These are phyloP conservation scores for Heliconius eleuchia DNA, from an alignment of 1,140 invertebrate genomes.

Conservation along the genomic window DNA sequence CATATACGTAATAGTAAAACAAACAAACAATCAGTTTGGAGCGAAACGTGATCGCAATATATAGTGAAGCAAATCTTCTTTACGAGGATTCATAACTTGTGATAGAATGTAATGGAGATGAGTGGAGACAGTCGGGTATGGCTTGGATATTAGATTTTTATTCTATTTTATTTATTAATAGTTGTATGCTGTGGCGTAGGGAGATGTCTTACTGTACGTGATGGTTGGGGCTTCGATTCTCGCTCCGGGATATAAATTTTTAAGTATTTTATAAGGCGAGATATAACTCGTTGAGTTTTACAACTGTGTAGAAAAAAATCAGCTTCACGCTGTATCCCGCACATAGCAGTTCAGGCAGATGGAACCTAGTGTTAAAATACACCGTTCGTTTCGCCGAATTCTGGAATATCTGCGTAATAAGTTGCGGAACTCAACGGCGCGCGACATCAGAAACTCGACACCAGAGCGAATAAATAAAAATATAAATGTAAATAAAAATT, in stretches of 20 bases:
- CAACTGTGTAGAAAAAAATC: no score
- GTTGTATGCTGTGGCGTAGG: no score
- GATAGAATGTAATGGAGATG: constrained; percentile 21
- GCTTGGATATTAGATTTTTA: background rate
- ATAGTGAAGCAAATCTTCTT: constrained; percentile 20
- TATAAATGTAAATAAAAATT: no score
- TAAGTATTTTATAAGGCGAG: background rate
- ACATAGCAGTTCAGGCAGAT: no score
- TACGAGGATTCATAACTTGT: constrained; percentile 26
- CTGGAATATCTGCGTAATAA: no score
- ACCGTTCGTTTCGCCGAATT: no score
- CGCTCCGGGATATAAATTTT: background rate
- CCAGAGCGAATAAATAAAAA: no score
- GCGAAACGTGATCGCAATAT: constrained; percentile 21
- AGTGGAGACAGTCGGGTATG: constrained; percentile 5
- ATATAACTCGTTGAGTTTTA: no score
- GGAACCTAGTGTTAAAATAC: no score
- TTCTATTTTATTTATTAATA: background rate
- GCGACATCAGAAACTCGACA: no score
- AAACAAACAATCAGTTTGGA: constrained; percentile 27
- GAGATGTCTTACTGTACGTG: background rate
- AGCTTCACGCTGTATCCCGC: no score
- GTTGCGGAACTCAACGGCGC: no score
- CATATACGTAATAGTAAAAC: background rate
- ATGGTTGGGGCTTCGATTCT: background rate